Base-by-base conservation (phyloP, 2,113 vertebrate genomes). In the Chaenocephalus aceratus region DNA sequence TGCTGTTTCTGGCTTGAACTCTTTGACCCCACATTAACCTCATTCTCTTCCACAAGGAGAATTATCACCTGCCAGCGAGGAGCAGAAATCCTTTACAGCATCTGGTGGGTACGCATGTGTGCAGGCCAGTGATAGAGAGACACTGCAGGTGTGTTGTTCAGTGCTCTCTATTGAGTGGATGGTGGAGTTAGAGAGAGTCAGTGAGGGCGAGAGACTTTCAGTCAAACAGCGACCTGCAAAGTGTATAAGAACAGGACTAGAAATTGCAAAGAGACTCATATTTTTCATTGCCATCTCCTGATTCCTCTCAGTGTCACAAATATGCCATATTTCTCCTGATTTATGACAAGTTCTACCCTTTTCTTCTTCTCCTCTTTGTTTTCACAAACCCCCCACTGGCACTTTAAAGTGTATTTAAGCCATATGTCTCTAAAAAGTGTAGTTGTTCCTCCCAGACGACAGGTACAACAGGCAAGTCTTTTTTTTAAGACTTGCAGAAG, bases 21-120 rank as follows among this genome's bases (percentile, higher is more conserved):
- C 86, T 91, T 89, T 95, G 94, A 94, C 95, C 95, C 84, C 93
- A 93, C 93, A 95, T 95, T 94, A 94, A 95, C 89, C 94, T 77
- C 80, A 49, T 34, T 87, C 72, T 63, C 70, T 46, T 18, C 85
- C 15, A 72, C 61, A 49, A 26, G 12, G 72, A 90, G 84, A 95
- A 74, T 88, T 86, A 95, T 93, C 89, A 75, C 83, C 88, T 84
- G 87, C 72, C 76, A 67, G 74, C 21, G 23, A 65, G 65, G 54
- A 68, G 83, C 51, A 86, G 85, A 86, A 88, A 89, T 89, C 82
- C 87, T 91, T 87, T 82, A 76, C 81, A 90, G 86, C 93, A 86
- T 88, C 82, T 75, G 70, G 85, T 88, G 88, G 83, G 75, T 83
- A 51, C 9, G 46, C 7, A 10, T 6, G 70, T 44, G 72, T 90